phyloP scores from a whole-genome alignment of 1,140 invertebrate genomes.

The Drosophila ercepeae region DNA sequence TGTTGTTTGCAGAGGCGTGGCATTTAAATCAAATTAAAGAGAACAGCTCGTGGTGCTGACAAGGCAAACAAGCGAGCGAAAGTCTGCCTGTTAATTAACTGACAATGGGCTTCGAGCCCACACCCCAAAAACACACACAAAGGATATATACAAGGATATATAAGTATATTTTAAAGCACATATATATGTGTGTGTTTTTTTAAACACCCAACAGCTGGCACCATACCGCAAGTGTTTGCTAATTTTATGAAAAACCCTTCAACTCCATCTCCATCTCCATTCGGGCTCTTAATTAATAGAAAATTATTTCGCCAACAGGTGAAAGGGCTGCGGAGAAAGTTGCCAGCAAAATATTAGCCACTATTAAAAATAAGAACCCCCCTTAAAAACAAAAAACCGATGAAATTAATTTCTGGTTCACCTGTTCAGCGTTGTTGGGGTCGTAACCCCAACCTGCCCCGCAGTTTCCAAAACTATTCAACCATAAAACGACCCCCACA shows the following conservation, averaged over 20 bases:
- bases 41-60: constrained; percentile 42
- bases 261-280: constrained; percentile 26
- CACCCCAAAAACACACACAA: not conserved
- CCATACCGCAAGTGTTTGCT: constrained; percentile 69
- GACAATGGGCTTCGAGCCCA: constrained; percentile 46
- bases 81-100: constrained; percentile 76
- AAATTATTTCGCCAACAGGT: constrained; percentile 70
- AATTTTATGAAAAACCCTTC: constrained; percentile 64
- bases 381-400: constrained; percentile 2
- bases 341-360: constrained; percentile 51
- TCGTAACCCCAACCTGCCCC: constrained; percentile 39
- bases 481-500: constrained; percentile 69
- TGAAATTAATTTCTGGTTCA: constrained; percentile 44
- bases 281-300: constrained; percentile 77
- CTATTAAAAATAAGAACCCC: constrained; percentile 5
- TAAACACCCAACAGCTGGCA: constrained; percentile 31
- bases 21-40: constrained; percentile 74
- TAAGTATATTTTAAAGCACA: not conserved
- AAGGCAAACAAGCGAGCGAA: constrained; percentile 38
- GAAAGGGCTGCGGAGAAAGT: constrained; percentile 16
- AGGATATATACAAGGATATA: not conserved
- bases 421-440: constrained; percentile 36
- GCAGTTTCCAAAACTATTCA: constrained; percentile 71
- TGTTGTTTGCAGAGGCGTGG: constrained; percentile 14
- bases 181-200: not conserved